A percentile compares a stretch with the other conserved stretches of the same genome.
These are phyloP conservation scores for Myotis vivesi DNA, from an alignment of 2,797 vertebrate species.

Conservation along the genomic window DNA sequence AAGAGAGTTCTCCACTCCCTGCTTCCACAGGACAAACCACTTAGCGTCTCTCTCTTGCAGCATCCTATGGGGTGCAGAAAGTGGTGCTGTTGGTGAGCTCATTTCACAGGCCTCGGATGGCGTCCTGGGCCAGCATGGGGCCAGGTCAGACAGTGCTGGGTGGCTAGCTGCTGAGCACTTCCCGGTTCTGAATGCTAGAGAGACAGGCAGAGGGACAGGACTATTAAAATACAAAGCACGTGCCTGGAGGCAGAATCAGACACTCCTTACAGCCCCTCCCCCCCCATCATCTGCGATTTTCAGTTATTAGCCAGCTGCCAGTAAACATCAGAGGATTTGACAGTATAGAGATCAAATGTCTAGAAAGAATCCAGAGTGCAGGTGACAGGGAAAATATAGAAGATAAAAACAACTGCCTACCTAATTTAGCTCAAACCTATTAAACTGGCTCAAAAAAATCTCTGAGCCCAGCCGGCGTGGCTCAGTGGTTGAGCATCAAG, in stretches of 20 bases:
- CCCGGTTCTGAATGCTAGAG: neutral
- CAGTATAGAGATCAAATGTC: neutral
- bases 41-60: accelerated
- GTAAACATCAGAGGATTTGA: neutral
- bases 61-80: accelerated
- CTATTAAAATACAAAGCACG: accelerated
- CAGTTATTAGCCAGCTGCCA: neutral
- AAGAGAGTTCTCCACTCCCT: neutral
- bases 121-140: neutral
- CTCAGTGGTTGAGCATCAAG: too few species aligned
- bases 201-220: neutral
- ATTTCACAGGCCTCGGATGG: neutral
- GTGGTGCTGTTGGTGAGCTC: accelerated
- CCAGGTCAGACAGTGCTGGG: accelerated
- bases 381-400: neutral
- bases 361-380: neutral
- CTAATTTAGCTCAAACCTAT: neutral
- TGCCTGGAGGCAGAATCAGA: neutral
- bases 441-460: neutral
- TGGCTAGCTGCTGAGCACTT: accelerated
- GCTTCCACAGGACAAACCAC: accelerated
- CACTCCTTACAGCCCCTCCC: accelerated
- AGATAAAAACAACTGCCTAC: neutral
- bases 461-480: neutral
- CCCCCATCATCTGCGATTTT: accelerated